Evolutionary conservation across 2,888 invertebrate genomes (phyloP), one percentile per base, ranked within the genome.

Genomic region (Meiosimyza platycephala): DNA sequence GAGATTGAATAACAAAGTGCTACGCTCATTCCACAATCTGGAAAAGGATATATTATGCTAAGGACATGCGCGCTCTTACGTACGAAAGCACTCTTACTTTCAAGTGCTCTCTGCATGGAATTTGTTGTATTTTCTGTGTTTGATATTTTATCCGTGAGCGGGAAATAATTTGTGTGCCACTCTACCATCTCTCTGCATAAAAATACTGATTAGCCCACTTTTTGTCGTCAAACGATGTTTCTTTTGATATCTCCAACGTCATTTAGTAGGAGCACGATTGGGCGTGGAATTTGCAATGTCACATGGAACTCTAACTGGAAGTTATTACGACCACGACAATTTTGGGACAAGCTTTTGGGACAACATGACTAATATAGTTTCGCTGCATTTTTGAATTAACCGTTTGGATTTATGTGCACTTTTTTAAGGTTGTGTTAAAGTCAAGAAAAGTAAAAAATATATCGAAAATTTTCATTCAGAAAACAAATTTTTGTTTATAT

Each of bases 271-370:
- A 50, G 7, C 40, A 40, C 40, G 40, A 22, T 55, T 54, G 63
- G 70, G 70, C 55, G 70, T 63, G 63, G 64, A 64, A 22, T 22
- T 48, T 64, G 15, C 40, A 40, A 12, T 63, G 48, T 40, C 9
- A 40, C 40, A 40, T 40, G 2, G 40, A 6, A 40, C 9, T 0
- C 9, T 40, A 40, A 40, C 33, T 60, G 59, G 40, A 48, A 48
- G 47, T 22, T n/a, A 54, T 5, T 5, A 40, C 40, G n/a, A 54
- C 54, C 28, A 28, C 12, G 22, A 67, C 18, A 16, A 33, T 40
- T 28, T 57, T 55, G 48, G 67, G 52, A 62, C 52, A 18, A 70
- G 70, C 70, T 62, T 64, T 70, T 63, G 52, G 60, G 69, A 62
- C 69, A 33, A 62, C 69, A 33, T 22, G 22, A 4, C 12, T 22